Conservation (phyloP, 2,888 invertebrate species). For the Busseola fusca region DNA sequence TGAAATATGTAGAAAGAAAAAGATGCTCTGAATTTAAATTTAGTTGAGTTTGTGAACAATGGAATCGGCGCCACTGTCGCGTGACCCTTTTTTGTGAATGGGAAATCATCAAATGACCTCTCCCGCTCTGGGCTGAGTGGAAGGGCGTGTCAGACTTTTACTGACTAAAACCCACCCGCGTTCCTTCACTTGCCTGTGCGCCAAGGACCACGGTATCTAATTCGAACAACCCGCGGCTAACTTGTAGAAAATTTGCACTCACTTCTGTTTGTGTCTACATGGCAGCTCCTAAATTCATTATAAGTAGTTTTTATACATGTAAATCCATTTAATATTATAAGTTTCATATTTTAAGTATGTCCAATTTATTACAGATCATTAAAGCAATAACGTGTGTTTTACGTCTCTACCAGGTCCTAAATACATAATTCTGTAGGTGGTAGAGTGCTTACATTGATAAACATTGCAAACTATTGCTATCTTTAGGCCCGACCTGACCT, state of each 20-base stretch:
- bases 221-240: no score
- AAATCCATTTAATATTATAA: background rate
- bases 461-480: conserved; percentile 22
- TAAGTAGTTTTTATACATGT: conserved; percentile 1
- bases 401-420: background rate
- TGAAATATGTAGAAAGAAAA: no score
- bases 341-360: background rate
- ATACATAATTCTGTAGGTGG: conserved; percentile 22
- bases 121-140: no score
- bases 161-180: no score
- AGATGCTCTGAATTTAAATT: no score
- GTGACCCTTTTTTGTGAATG: no score
- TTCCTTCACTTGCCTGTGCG: no score
- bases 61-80: background rate
- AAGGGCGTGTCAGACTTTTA: no score
- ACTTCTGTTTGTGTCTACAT: background rate
- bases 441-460: conserved; percentile 34
- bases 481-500: conserved; percentile 31
- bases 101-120: no score
- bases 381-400: background rate
- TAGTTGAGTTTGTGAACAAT: no score
- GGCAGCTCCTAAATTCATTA: background rate
- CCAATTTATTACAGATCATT: background rate
- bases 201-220: no score
- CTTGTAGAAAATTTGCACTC: no score